Percentiles rank a stretch among this genome's conserved stretches.
phyloP scores from a whole-genome alignment of 2,797 vertebrate species.

The Perdix hodgsoniae region DNA sequence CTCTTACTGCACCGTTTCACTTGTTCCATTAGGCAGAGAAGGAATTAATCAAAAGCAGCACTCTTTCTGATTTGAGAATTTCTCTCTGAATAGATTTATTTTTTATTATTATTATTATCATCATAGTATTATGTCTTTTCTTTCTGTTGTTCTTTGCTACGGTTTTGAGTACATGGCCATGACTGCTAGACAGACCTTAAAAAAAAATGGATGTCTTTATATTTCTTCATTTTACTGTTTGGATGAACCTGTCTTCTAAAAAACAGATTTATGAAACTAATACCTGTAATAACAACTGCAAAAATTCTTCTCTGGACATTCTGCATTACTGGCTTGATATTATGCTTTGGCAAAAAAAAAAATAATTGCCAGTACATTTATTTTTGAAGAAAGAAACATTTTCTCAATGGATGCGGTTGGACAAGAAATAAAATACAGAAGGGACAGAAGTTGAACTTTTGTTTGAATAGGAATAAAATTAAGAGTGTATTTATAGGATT shows the following conservation, averaged over 20 bases:
- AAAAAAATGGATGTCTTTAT: background rate
- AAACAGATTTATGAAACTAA: background rate
- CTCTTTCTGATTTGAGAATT: background rate
- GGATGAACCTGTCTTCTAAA: background rate
- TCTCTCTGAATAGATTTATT: background rate
- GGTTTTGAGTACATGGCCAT: background rate
- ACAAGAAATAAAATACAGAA: background rate
- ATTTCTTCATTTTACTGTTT: background rate
- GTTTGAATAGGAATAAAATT: background rate
- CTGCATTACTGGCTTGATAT: background rate
- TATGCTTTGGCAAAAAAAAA: background rate
- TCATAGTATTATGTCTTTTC: background rate
- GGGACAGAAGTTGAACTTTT: background rate
- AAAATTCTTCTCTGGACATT: background rate
- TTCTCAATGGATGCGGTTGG: background rate
- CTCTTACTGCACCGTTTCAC: background rate
- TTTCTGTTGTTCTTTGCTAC: background rate
- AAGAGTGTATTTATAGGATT: background rate
- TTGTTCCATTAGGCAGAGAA: background rate
- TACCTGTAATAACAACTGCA: background rate
- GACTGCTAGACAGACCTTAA: background rate
- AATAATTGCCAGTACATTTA: background rate
- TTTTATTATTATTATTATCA: background rate
- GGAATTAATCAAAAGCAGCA: background rate
- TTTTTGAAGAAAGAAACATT: background rate